Evolutionary conservation across 2,113 vertebrate species (phyloP), one percentile per base, ranked within the genome.

Genomic region (Mormyrus iriodes): DNA sequence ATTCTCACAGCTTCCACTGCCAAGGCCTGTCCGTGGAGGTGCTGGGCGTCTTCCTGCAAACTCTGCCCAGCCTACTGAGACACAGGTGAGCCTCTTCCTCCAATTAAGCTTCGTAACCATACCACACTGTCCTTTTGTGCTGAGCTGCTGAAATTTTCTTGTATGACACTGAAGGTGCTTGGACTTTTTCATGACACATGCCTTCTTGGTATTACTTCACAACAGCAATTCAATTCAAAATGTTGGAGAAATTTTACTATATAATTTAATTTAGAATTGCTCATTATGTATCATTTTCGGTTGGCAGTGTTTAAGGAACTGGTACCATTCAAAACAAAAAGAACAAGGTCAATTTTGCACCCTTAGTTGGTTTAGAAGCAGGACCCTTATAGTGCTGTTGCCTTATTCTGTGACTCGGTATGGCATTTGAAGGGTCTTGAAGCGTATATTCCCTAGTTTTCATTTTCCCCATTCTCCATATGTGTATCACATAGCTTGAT

Each of bases 11-110:
- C 92, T 95, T 94, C 90, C 96, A 94, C 6, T 93, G 93, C 12
- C 95, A 94, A 86, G 95, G 95, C 92, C 95, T 99, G 91, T 95
- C 97, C 53, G 93, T 97, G 91, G 98, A 99, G 92, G 96, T 97
- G 31, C 96, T 99, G 83, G 97, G 98, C 90, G 92, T 97, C 93
- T 99, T 99, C 92, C 95, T 99, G 91, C 97, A 99, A 93, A 96
- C 93, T 0, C 94, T 99, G 52, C 97, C 98, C 73, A 79, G 94
- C 17, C 95, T 99, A 88, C 96, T 99, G 73, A 98, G 97, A 93
- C 97, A 96, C 93, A 99, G 97, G 98, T 99, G 93, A 93, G 97
- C 4, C n/a, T 8, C 17, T 2, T 35, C 17, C n/a, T 19, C 10
- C 9, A 46, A 21, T 53, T 42, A 79, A 0, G 35, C 73, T 79